Percentiles rank a stretch among this genome's conserved stretches.
Evolutionary conservation across 2,888 invertebrate species (phyloP).

Genomic region (Poecilus cupreus): DNA sequence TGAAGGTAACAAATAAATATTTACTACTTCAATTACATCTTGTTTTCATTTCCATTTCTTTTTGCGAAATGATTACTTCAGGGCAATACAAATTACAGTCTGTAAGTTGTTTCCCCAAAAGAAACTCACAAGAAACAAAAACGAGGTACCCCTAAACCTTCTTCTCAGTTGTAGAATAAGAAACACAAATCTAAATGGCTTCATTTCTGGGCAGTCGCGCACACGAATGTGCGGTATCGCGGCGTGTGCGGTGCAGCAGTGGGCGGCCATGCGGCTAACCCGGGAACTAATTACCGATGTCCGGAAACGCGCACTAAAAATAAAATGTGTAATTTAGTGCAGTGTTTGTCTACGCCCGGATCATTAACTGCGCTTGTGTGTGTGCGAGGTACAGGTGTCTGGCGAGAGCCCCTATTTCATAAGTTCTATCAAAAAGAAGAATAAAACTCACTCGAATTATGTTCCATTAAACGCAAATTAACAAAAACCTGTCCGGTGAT

Average conservation of each 20-base stretch:
- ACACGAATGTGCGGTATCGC: not conserved
- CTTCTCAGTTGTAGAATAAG: too few relatives aligned
- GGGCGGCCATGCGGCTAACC: slow-evolving; percentile 64
- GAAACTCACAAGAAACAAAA: too few relatives aligned
- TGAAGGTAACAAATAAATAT: too few relatives aligned
- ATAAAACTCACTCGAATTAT: not conserved
- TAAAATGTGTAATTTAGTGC: slow-evolving; percentile 56
- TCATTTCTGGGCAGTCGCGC: too few relatives aligned
- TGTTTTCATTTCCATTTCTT: too few relatives aligned
- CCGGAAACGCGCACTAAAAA: slow-evolving; percentile 57
- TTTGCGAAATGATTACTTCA: too few relatives aligned
- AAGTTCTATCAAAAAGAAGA: too few relatives aligned
- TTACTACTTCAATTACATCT: too few relatives aligned
- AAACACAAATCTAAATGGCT: too few relatives aligned
- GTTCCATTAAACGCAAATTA: slow-evolving; percentile 2
- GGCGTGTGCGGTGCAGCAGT: not conserved
- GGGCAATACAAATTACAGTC: too few relatives aligned
- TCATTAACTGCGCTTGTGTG: slow-evolving; percentile 34
- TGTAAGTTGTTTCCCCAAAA: too few relatives aligned
- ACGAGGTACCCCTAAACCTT: too few relatives aligned
- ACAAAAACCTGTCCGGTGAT: not conserved
- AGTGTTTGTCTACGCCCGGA: slow-evolving; percentile 30
- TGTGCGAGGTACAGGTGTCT: slow-evolving; percentile 2
- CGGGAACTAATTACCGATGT: slow-evolving; percentile 64
- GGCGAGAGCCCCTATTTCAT: not conserved